Conservation (phyloP, 1,140 invertebrate species). For the Euwallacea similis region DNA sequence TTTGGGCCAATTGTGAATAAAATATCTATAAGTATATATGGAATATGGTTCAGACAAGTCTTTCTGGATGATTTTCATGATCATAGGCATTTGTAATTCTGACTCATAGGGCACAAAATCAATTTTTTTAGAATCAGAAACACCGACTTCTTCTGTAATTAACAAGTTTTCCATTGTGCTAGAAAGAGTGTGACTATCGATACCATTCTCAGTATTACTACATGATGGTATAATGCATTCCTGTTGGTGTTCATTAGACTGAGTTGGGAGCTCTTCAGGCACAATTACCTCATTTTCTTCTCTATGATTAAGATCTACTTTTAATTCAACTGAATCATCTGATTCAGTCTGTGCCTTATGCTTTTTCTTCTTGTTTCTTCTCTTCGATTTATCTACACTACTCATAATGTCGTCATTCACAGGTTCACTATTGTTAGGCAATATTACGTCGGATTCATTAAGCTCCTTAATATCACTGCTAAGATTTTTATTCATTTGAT, state of each 20-base stretch:
- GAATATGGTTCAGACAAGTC: conserved; percentile 99
- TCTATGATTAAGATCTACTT: conserved; percentile 20
- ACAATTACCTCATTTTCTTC: background rate
- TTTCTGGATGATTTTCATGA: conserved; percentile 98
- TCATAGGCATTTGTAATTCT: conserved; percentile 91
- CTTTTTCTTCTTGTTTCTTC: conserved; percentile 39
- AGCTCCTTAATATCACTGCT: conserved; percentile 16
- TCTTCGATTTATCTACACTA: conserved; percentile 39
- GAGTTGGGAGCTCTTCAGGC: background rate
- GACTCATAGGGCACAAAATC: conserved; percentile 80
- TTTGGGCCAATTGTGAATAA: conserved; percentile 99
- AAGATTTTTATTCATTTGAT: conserved; percentile 28
- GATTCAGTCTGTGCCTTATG: conserved; percentile 39
- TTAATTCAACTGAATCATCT: conserved; percentile 36
- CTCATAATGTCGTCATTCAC: conserved; percentile 23
- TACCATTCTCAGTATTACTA: conserved; percentile 10
- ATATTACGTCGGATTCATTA: background rate
- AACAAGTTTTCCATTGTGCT: conserved; percentile 31
- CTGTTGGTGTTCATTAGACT: too few species aligned
- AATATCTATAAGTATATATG: conserved; percentile 99
- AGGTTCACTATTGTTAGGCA: conserved; percentile 10
- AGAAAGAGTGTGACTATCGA: conserved; percentile 16
- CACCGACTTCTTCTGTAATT: conserved; percentile 7
- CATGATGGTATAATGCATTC: conserved; percentile 13
- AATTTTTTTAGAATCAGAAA: conserved; percentile 26